phyloP scores from a whole-genome alignment of 2,888 invertebrate genomes.

The Nemapogon koenigi region DNA sequence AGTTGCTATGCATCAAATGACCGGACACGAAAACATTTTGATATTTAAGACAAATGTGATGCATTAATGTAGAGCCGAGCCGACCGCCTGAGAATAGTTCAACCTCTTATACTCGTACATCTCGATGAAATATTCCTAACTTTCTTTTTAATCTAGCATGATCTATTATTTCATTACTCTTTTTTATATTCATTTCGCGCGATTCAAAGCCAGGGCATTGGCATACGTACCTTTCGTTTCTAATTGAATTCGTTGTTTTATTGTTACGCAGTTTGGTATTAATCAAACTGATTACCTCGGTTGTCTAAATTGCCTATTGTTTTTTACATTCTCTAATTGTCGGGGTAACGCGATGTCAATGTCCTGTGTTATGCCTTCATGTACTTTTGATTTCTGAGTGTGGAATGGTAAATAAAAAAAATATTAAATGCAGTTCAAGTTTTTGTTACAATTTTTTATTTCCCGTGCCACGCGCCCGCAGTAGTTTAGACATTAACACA shows the following conservation, averaged over 20 bases:
- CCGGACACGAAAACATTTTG: conserved; percentile 46
- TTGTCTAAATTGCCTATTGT: conserved; percentile 61
- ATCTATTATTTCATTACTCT: conserved; percentile 60
- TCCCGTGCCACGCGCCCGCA: conserved; percentile 19
- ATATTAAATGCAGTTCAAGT: neutral
- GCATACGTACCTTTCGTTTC: conserved; percentile 68
- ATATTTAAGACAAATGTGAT: conserved; percentile 45
- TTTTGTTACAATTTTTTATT: conserved; percentile 13
- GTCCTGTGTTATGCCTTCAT: conserved; percentile 67
- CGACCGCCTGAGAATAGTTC: conserved; percentile 46
- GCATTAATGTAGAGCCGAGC: conserved; percentile 40
- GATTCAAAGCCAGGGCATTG: conserved; percentile 89
- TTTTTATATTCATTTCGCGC: conserved; percentile 57
- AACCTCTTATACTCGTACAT: conserved; percentile 53
- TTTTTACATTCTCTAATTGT: conserved; percentile 51
- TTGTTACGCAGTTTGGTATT: conserved; percentile 58
- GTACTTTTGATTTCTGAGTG: conserved; percentile 22
- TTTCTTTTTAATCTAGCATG: conserved; percentile 62
- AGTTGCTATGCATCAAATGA: conserved; percentile 50
- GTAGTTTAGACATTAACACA: conserved; percentile 37
- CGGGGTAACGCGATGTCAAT: conserved; percentile 64
- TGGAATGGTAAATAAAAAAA: conserved; percentile 7
- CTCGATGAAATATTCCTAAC: conserved; percentile 50
- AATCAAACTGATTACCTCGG: conserved; percentile 62
- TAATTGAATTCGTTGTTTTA: conserved; percentile 60